Conservation (phyloP, 2,888 invertebrate species). For the Glyphotaelius pellucidus region DNA sequence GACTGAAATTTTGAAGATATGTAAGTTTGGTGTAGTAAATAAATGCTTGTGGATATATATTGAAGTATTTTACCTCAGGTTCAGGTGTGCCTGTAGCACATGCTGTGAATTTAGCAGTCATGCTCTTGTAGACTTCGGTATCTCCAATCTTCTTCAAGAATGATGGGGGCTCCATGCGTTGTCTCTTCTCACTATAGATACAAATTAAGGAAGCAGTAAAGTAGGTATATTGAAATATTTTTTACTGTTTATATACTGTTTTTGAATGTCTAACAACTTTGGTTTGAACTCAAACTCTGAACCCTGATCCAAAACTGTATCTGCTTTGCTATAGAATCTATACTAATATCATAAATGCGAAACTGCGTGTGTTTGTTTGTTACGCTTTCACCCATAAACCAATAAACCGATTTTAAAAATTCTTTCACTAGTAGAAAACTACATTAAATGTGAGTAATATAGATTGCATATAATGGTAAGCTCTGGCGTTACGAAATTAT, state of each 20-base stretch:
- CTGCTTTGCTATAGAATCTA: no score
- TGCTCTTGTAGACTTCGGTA: slow-evolving; percentile 90
- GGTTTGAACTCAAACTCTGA: no score
- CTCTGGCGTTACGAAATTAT: no score
- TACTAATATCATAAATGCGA: no score
- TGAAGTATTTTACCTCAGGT: slow-evolving; percentile 80
- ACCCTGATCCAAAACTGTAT: no score
- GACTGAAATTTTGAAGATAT: neutral
- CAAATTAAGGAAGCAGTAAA: neutral
- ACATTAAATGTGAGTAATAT: no score
- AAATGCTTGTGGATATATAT: neutral
- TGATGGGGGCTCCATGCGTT: slow-evolving; percentile 89
- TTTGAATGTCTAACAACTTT: neutral
- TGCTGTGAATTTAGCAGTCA: slow-evolving; percentile 95
- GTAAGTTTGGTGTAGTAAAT: neutral
- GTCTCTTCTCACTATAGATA: slow-evolving; percentile 81
- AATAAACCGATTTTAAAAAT: no score
- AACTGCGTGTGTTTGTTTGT: no score
- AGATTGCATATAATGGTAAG: no score
- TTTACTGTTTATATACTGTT: neutral
- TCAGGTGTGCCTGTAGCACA: slow-evolving; percentile 92
- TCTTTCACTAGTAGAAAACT: no score
- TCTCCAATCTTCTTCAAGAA: slow-evolving; percentile 95
- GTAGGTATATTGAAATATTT: neutral
- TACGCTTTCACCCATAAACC: no score